A percentile compares a stretch with the other conserved stretches of the same genome.
These are phyloP conservation scores for Hipparchia sbordonii DNA, from an alignment of 2,888 invertebrate species.

Conservation along the genomic window DNA sequence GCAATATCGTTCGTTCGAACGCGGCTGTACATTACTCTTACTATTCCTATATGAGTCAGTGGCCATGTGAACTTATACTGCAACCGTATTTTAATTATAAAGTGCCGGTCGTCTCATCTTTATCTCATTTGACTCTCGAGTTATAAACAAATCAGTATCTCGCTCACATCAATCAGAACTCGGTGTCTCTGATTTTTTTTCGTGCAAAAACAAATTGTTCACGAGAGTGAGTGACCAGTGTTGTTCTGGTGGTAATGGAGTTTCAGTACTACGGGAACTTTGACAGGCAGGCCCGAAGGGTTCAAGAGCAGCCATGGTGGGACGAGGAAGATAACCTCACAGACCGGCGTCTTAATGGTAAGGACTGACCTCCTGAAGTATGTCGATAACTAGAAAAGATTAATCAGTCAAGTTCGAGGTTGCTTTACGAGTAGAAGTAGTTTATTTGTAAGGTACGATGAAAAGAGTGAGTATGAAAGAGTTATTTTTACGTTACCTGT, in stretches of 20 bases:
- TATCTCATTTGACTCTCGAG: constrained; percentile 69
- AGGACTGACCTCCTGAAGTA: constrained; percentile 41
- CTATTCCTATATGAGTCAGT: constrained; percentile 26
- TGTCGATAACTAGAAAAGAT: background rate
- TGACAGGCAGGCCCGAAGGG: constrained; percentile 60
- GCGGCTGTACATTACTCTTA: constrained; percentile 13
- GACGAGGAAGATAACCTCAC: constrained; percentile 76
- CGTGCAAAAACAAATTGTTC: constrained; percentile 26
- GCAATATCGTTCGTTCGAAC: constrained; percentile 27
- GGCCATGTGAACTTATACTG: constrained; percentile 23
- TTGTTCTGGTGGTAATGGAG: constrained; percentile 60
- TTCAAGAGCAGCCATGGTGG: constrained; percentile 73
- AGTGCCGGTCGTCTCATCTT: constrained; percentile 57
- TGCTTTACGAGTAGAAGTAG: background rate
- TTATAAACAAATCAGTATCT: constrained; percentile 70
- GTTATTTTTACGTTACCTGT: too few species aligned
- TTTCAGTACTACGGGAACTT: constrained; percentile 75
- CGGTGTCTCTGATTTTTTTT: constrained; percentile 50
- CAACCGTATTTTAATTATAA: constrained; percentile 51
- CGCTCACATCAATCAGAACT: constrained; percentile 58
- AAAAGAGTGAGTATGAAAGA: too few species aligned
- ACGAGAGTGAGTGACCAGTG: constrained; percentile 27
- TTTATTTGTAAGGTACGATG: too few species aligned
- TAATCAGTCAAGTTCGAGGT: constrained; percentile 26
- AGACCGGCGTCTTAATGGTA: constrained; percentile 72